Evolutionary conservation across 64 coral and sea anemone species (phyloP).

Genomic region (Actinia tenebrosa): DNA sequence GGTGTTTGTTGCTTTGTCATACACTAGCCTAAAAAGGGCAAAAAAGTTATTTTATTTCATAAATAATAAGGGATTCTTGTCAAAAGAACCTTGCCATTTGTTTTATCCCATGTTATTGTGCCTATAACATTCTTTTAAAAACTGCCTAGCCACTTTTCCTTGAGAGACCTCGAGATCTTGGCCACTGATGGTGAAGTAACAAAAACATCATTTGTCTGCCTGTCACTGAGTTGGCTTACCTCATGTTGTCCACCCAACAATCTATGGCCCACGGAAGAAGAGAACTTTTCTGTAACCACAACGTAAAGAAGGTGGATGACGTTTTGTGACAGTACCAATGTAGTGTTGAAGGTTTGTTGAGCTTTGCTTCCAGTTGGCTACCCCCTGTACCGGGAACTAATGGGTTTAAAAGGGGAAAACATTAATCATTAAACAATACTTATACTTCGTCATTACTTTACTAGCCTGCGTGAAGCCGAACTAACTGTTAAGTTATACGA

Average conservation of each 20-base stretch:
- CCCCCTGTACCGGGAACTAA: conserved; percentile 52
- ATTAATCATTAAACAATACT: no score
- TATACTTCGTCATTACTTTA: no score
- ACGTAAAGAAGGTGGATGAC: conserved; percentile 36
- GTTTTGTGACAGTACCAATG: conserved; percentile 58
- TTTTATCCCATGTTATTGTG: no score
- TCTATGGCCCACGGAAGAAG: conserved; percentile 33
- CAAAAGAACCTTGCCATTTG: no score
- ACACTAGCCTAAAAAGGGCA: conserved; percentile 47
- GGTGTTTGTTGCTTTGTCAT: conserved; percentile 45
- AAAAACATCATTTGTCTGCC: no score
- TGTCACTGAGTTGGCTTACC: not conserved
- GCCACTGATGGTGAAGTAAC: no score
- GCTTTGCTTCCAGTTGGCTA: conserved; percentile 54
- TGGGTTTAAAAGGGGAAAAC: no score
- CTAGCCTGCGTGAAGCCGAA: no score
- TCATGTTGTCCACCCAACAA: conserved; percentile 64
- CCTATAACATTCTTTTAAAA: no score
- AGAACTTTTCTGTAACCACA: conserved; percentile 40
- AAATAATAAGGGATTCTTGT: not conserved
- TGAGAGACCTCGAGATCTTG: no score
- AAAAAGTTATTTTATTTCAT: not conserved
- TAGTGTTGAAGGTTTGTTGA: conserved; percentile 19
- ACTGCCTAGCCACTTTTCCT: no score
- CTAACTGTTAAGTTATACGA: no score